A percentile compares a stretch with the other conserved stretches of the same genome.
Conservation (phyloP, 2,113 vertebrate species). For the Alouatta palliata region DNA sequence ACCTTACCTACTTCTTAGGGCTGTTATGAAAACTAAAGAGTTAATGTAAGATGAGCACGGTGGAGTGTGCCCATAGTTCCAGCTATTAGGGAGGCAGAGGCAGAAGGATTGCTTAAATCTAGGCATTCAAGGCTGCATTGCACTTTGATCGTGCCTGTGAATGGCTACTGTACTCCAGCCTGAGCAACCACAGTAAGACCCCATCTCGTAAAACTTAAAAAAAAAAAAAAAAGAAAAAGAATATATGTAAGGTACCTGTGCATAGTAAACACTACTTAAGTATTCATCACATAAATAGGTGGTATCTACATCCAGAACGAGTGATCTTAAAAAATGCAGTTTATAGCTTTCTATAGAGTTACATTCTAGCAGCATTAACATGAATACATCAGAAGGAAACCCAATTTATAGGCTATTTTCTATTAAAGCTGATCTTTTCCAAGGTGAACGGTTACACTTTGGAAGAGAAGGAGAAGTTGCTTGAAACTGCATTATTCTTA, state of each 20-base stretch:
- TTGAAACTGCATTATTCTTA: background rate
- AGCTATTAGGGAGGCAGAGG: background rate
- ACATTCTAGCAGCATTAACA: background rate
- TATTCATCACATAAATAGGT: background rate
- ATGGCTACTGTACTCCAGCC: background rate
- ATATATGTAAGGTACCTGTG: background rate
- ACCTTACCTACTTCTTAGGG: background rate
- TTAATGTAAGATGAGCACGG: background rate
- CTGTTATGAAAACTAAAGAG: background rate
- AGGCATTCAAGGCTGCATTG: background rate
- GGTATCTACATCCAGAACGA: background rate
- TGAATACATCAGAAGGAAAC: background rate
- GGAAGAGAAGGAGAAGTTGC: background rate
- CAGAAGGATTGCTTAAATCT: background rate
- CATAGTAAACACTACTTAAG: background rate
- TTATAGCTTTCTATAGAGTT: background rate
- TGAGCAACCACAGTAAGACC: background rate
- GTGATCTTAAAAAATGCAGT: background rate
- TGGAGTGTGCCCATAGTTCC: background rate
- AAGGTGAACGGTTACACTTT: background rate
- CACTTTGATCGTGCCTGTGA: background rate
- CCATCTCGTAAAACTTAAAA: background rate
- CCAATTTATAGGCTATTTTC: background rate
- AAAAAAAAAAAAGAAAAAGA: background rate
- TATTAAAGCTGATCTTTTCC: constrained; percentile 2